These are phyloP conservation scores for Harmothoe impar DNA, from an alignment of 2,888 invertebrate genomes.

Conservation along the genomic window DNA sequence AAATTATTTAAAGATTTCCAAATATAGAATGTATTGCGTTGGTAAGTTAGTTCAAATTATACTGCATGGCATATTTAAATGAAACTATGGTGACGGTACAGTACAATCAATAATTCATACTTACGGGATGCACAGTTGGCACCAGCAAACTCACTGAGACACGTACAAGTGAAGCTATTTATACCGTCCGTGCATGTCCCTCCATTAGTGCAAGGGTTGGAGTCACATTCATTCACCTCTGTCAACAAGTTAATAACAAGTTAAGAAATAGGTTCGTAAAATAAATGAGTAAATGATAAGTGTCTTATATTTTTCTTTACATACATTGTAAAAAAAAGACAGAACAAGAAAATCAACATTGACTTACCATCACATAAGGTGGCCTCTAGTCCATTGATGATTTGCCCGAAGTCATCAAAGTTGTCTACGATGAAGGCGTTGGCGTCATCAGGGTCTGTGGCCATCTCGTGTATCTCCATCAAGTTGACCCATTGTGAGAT, in stretches of 20 bases:
- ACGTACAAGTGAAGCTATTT: constrained; percentile 41
- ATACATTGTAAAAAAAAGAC: too few relatives aligned
- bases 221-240: constrained; percentile 64
- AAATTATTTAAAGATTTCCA: too few relatives aligned
- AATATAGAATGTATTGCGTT: too few relatives aligned
- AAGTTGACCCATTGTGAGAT: constrained; percentile 61
- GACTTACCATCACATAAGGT: constrained; percentile 78
- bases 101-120: too few relatives aligned
- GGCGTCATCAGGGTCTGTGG: constrained; percentile 76
- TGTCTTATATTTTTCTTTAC: too few relatives aligned
- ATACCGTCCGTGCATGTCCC: constrained; percentile 60
- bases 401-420: constrained; percentile 63
- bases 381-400: constrained; percentile 74
- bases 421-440: constrained; percentile 76
- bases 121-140: constrained; percentile 56
- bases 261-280: too few relatives aligned
- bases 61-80: too few relatives aligned
- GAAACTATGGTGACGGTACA: too few relatives aligned
- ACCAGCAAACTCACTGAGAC: constrained; percentile 46
- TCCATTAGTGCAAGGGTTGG: constrained; percentile 54
- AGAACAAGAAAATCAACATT: background rate
- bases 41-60: too few relatives aligned
- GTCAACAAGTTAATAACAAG: background rate
- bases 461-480: constrained; percentile 76
- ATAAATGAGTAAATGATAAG: too few relatives aligned